Percentiles rank a stretch among this genome's conserved stretches.
These are phyloP conservation scores for Siphlonurus alternatus DNA, from an alignment of 2,888 invertebrate species.

Conservation along the genomic window DNA sequence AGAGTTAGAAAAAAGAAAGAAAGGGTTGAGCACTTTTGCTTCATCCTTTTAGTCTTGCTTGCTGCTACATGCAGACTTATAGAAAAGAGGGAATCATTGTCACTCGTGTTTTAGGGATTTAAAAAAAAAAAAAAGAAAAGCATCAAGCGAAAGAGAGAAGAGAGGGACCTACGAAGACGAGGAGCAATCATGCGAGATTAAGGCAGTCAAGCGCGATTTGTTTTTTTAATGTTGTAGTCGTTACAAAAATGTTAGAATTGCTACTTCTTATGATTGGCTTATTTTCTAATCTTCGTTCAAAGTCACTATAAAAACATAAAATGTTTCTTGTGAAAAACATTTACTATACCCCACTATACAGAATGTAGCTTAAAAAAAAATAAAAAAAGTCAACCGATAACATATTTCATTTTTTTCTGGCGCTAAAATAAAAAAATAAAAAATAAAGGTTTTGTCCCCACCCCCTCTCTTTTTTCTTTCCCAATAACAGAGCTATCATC, in stretches of 20 bases:
- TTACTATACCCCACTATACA: no score
- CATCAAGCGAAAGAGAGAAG: background rate
- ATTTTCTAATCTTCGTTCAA: background rate
- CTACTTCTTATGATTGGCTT: background rate
- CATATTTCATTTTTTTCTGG: no score
- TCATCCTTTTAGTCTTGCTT: background rate
- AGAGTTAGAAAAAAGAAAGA: background rate
- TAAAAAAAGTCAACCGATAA: no score
- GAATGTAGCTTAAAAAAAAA: no score
- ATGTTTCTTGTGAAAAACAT: no score
- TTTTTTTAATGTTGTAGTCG: background rate
- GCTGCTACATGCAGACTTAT: background rate
- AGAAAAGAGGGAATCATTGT: background rate
- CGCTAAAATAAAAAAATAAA: no score
- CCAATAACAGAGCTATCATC: no score
- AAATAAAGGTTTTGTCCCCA: no score
- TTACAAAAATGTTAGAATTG: background rate
- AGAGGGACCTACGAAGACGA: background rate
- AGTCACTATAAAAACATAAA: background rate
- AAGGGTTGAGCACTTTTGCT: background rate
- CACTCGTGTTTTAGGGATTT: constrained; percentile 2
- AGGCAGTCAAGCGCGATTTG: background rate
- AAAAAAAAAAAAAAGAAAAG: background rate
- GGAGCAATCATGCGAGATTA: constrained; percentile 1
- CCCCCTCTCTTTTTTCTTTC: no score